Percentiles rank a stretch among this genome's conserved stretches.
Evolutionary conservation across 2,797 vertebrate species (phyloP).

Genomic region (Decapterus maruadsi): DNA sequence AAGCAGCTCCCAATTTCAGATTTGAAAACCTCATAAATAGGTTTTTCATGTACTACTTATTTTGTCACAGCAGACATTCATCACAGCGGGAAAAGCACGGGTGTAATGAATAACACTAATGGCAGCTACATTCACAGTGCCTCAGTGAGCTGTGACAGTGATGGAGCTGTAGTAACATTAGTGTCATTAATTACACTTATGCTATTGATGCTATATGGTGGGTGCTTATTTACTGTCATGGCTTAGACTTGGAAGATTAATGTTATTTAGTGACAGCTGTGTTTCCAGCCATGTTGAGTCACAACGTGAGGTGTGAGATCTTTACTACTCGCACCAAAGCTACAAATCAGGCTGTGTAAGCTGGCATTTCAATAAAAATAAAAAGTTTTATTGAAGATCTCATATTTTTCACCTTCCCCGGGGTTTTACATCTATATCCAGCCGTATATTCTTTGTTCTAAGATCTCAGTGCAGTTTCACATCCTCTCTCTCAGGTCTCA

Average conservation of each 20-base stretch:
- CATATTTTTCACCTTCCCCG: no score
- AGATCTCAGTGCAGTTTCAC: no score
- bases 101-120: not conserved
- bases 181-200: constrained; percentile 22
- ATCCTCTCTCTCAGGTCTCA: no score
- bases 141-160: not conserved
- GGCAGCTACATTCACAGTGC: not conserved
- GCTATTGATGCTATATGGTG: not conserved
- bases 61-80: not conserved
- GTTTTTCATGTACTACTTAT: not conserved
- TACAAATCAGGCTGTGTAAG: not conserved
- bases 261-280: not conserved
- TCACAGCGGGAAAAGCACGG: not conserved
- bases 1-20: not conserved
- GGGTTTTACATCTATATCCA: no score
- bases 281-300: not conserved
- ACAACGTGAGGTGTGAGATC: not conserved
- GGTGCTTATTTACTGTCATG: not conserved
- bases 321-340: not conserved
- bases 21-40: not conserved
- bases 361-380: not conserved
- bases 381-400: not conserved
- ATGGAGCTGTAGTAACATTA: not conserved
- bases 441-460: no score
- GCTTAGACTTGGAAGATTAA: not conserved